Evolutionary conservation across 2,888 invertebrate genomes (phyloP), one percentile per base, ranked within the genome.

Genomic region (Lasioglossum marginatum): DNA sequence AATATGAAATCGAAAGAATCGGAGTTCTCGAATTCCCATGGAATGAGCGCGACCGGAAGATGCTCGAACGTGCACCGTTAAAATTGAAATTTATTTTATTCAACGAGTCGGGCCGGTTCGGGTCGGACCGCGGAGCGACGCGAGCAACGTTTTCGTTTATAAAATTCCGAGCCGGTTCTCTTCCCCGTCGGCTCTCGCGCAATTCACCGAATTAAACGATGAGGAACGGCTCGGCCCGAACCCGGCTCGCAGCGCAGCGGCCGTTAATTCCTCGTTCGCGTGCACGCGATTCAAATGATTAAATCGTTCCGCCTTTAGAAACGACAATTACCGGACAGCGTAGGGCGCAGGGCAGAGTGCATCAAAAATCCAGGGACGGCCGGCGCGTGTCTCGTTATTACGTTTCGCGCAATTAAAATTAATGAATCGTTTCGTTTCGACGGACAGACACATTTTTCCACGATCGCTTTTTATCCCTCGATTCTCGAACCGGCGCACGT

Each of bases 161-260:
- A 66, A 66, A 66, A 66, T 66, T 66, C 16, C 66, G 19, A 8
- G 66, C 16, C 66, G 19, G 66, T 31, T 31, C 66, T 66, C 66
- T 1, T 14, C 14, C 60, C 4, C 60, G 60, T 52, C 52, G 60
- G 12, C 27, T 52, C 52, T 52, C 60, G 60, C 31, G n/a, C 37
- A 68, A 68, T 68, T 68, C 68, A 68, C 19, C 68, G 68, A 68
- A 68, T 68, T 68, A 68, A 68, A 68, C 68, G 68, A 23, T 23
- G 37, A 68, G 12, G 68, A 37, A 66, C 66, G 23, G 23, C 52
- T 19, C 23, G 52, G 52, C 52, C 52, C 52, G 52, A 19, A 48
- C 48, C 52, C 52, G 52, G 23, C 2, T 8, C 57, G 57, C 27
- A 14, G n/a, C 57, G n/a, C n/a, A 12, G 68, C 19, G 37, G 68